Conservation (phyloP, 2,797 vertebrate genomes). For the Hydrophis major region DNA sequence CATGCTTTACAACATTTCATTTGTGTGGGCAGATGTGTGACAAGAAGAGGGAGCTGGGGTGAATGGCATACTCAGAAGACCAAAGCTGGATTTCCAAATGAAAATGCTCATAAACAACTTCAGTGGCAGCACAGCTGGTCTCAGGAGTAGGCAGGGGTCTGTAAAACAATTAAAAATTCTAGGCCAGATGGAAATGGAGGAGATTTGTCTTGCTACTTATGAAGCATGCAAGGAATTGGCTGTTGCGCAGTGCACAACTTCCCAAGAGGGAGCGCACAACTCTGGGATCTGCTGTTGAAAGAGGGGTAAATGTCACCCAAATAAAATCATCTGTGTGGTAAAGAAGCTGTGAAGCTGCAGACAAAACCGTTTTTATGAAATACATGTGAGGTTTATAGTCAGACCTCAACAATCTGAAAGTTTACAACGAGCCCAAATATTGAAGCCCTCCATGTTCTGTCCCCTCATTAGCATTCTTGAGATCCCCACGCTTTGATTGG, state of each 20-base stretch:
- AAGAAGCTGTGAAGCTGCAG: background rate
- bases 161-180: background rate
- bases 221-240: background rate
- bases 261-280: background rate
- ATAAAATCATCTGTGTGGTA: background rate
- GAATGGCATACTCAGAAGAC: conserved; percentile 12
- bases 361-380: background rate
- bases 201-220: background rate
- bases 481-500: too few relatives aligned
- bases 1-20: conserved; percentile 29
- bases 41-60: conserved; percentile 6
- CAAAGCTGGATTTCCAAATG: background rate
- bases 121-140: background rate
- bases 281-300: background rate
- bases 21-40: background rate
- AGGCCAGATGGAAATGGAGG: background rate
- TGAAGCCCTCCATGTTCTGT: background rate
- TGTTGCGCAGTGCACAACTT: background rate
- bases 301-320: background rate
- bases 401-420: background rate
- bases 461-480: too few relatives aligned
- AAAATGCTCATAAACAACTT: background rate
- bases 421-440: background rate
- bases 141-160: background rate
- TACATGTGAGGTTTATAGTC: background rate